Base-by-base conservation (phyloP, 2,797 vertebrate species). In the Potorous gilbertii region DNA sequence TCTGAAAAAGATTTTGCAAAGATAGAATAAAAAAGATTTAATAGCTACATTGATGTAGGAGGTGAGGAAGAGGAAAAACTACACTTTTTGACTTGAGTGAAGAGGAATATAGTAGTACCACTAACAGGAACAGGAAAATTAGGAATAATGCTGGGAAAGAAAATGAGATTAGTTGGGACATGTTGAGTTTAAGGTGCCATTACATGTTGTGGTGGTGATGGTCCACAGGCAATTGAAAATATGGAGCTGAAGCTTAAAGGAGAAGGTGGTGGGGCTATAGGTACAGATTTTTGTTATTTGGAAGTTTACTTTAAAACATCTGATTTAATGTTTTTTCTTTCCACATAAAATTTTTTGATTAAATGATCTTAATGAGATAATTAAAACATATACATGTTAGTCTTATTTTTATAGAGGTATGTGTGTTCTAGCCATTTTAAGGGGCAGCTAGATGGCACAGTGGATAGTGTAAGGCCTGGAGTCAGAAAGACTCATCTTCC, bases 321-420 rank as follows among this genome's bases (percentile, higher is more conserved):
- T 91, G 90, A 46, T 46, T 91, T 40, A 46, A 34, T 56, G 8
- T 93, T 95, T 56, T 94, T 95, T 56, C 66, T 46, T 28, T 59
- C 5, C n/a, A 92, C 90, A 27, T 94, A 12, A 93, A 93, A 95
- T 93, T 95, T 57, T 94, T 91, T 74, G 31, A 55, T 56, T 4
- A 93, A 54, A 81, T 96, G 5, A 55, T 91, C 95, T 91, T 31
- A 66, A 21, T 55, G 94, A 96, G 94, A 93, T 18, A 95, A 59
- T 66, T 94, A 95, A 81, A 5, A 24, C 21, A 96, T 91, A 52
- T 14, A n/a, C 96, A 50, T 94, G 29, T 56, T 96, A 62, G 74
- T 16, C 13, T 91, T 57, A 94, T 52, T 54, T 95, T 94, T 93
- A 74, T 95, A 13, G 92, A 97, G 54, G n/a, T 90, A 50, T 59